Evolutionary conservation across 2,797 vertebrate genomes (phyloP), one percentile per base, ranked within the genome.

Genomic region (Acipenser oxyrinchus): DNA sequence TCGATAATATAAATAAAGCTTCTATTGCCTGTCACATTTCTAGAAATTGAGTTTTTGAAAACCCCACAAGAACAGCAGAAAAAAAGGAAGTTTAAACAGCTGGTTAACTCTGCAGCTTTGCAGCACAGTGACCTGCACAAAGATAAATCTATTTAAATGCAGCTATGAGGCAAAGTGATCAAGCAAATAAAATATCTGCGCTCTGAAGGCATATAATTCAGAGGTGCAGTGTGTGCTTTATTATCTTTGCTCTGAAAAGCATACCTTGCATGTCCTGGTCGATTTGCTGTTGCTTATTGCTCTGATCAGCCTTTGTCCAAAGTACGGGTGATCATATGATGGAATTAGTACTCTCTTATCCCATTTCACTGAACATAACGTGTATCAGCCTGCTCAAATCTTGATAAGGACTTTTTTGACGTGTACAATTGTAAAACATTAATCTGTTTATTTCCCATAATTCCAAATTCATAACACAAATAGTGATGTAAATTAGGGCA

Each of bases 81-180:
- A 79, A 79, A 79, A 64, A 82, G 80, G 80, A 85, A 80, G 79
- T 76, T 73, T 77, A 81, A 88, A 87, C 87, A 88, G 83, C 84
- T 87, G 87, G 82, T 82, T 80, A 77, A 78, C 62, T 73, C 76
- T 63, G 78, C 81, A 80, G 78, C 78, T 78, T 80, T 74, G 77
- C 78, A 71, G 82, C 80, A 80, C 85, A 81, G 79, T 82, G 82
- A 84, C 82, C 80, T 75, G 68, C 50, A 59, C 65, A 8, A 75
- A 77, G 67, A 87, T 88, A 86, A 89, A 88, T 87, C 87, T 78
- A 74, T 64, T 72, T 74, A 51, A 78, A 86, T 82, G 81, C 79
- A 81, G 85, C 86, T 84, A 84, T 79, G 81, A 81, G 80, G 77
- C 80, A 83, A 86, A 81, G 84, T 89, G 86, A 89, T 88, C 87